phyloP scores from a whole-genome alignment of 2,113 vertebrate species.

The Laticauda laticaudata region DNA sequence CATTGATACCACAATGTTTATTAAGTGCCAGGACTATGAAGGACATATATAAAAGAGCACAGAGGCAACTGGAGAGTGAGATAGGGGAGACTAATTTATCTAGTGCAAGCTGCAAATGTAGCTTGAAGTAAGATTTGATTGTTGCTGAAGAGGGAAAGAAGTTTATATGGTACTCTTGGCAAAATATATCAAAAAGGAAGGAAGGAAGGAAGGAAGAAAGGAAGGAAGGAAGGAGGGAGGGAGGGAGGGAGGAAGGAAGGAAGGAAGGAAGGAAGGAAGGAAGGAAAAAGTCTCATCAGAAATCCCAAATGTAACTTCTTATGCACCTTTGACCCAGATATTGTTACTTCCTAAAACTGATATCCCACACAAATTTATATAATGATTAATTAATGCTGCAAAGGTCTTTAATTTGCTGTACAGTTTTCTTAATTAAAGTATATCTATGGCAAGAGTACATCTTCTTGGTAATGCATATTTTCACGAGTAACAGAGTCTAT shows the following conservation, averaged over 20 bases:
- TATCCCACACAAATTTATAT: conserved; percentile 67
- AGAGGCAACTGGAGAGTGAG: conserved; percentile 37
- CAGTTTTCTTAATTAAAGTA: conserved; percentile 82
- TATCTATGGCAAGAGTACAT: conserved; percentile 72
- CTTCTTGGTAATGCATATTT: conserved; percentile 78
- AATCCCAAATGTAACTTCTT: conserved; percentile 37
- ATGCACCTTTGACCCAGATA: conserved; percentile 53
- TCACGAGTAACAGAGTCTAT: conserved; percentile 80
- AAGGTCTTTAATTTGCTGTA: conserved; percentile 81
- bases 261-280: conserved; percentile 31
- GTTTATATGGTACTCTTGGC: neutral
- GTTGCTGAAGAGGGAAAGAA: neutral
- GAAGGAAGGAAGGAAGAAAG: conserved; percentile 32
- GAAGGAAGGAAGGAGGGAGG: conserved; percentile 5
- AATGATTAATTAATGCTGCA: conserved; percentile 81
- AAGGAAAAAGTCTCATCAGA: conserved; percentile 5
- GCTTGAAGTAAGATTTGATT: conserved; percentile 23
- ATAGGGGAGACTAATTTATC: conserved; percentile 28
- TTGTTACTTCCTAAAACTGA: conserved; percentile 66
- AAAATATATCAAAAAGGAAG: conserved; percentile 21
- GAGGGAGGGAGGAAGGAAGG: conserved; percentile 18
- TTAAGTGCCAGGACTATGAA: conserved; percentile 69
- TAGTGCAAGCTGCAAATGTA: conserved; percentile 27
- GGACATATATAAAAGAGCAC: conserved; percentile 61
- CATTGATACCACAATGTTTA: conserved; percentile 65